A percentile compares a stretch with the other conserved stretches of the same genome.
Conservation (phyloP, 2,888 invertebrate species). For the Melinopterus prodromus region DNA sequence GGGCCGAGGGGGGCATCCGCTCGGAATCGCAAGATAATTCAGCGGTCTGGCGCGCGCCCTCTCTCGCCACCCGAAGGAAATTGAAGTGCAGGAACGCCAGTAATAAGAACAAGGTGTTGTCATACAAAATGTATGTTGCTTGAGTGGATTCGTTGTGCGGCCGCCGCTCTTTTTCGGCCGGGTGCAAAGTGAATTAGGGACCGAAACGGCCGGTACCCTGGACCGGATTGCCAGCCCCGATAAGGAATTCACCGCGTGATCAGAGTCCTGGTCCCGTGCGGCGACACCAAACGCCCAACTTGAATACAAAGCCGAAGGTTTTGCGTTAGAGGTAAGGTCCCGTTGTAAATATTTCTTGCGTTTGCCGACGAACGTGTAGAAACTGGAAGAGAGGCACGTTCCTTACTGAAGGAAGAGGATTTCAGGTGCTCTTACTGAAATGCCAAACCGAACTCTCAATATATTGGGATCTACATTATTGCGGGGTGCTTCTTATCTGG, state of each 20-base stretch:
- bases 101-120: constrained; percentile 52
- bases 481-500: no score
- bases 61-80: constrained; percentile 44
- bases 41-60: constrained; percentile 44
- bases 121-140: constrained; percentile 58
- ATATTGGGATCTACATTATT: not conserved
- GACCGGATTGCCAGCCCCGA: constrained; percentile 54
- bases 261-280: constrained; percentile 48
- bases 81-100: constrained; percentile 51
- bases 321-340: constrained; percentile 7
- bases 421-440: not conserved
- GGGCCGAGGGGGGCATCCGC: constrained; percentile 41
- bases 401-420: not conserved
- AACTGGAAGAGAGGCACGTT: not conserved
- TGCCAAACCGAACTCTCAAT: not conserved
- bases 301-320: constrained; percentile 51
- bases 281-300: constrained; percentile 41
- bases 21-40: constrained; percentile 51
- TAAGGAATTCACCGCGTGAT: constrained; percentile 55
- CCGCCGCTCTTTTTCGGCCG: constrained; percentile 25
- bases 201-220: constrained; percentile 48
- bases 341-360: constrained; percentile 53
- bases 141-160: constrained; percentile 55
- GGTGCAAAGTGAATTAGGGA: constrained; percentile 53
- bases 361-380: not conserved